These are phyloP conservation scores for Athripsodes cinereus DNA, from an alignment of 2,888 invertebrate species.

Conservation along the genomic window DNA sequence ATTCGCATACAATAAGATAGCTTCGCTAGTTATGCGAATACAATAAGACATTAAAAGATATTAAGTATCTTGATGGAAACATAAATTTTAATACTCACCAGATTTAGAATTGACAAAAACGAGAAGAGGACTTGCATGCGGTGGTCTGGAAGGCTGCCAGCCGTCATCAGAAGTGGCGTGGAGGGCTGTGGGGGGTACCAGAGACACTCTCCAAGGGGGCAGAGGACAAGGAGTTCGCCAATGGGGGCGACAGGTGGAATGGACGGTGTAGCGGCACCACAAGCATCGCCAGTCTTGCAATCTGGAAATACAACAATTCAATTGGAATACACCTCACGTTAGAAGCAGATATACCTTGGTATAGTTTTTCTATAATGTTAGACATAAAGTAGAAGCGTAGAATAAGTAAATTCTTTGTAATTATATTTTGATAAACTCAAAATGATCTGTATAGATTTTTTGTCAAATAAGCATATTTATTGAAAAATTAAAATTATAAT, in stretches of 20 bases:
- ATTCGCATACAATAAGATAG: too few species aligned
- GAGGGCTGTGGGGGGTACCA: conserved; percentile 90
- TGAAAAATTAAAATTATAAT: too few species aligned
- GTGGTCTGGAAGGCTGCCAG: conserved; percentile 79
- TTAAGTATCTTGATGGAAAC: background rate
- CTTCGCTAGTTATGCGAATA: too few species aligned
- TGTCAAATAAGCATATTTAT: too few species aligned
- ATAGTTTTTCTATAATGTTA: too few species aligned
- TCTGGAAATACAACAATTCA: too few species aligned
- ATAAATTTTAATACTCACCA: conserved; percentile 45
- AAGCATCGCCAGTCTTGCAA: conserved; percentile 95
- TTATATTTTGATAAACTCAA: too few species aligned
- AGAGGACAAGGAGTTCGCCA: conserved; percentile 76
- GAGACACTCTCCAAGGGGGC: conserved; percentile 83
- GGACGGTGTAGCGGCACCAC: conserved; percentile 91
- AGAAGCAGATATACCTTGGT: too few species aligned
- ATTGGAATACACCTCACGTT: too few species aligned
- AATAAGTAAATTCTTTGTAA: too few species aligned
- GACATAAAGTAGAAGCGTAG: too few species aligned
- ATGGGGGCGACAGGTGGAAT: conserved; percentile 82
- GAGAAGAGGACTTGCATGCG: conserved; percentile 70
- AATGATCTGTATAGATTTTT: too few species aligned
- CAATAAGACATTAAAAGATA: background rate
- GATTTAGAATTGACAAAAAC: conserved; percentile 98
- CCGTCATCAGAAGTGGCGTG: conserved; percentile 79